Evolutionary conservation across 1,140 invertebrate genomes (phyloP).

Genomic region (Tetranychus cinnabarinus): DNA sequence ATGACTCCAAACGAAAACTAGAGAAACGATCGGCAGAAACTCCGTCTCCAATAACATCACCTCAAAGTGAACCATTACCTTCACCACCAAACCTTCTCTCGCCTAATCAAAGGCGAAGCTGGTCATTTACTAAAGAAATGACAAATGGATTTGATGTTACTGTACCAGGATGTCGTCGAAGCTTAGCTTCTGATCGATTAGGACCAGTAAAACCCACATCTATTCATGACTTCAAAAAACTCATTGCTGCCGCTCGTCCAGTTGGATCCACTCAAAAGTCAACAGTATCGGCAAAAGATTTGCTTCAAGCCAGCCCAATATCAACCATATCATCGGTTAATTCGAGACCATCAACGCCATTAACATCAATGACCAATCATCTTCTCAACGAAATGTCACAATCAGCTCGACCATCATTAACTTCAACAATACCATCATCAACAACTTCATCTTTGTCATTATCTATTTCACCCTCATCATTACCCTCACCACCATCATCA

Average conservation of each 20-base stretch:
- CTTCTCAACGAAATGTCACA: too few relatives aligned
- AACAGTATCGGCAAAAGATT: neutral
- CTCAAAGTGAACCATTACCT: neutral
- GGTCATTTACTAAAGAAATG: neutral
- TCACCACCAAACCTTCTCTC: neutral
- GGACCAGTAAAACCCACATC: conserved; percentile 21
- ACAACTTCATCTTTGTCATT: neutral
- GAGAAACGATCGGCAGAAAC: conserved; percentile 10
- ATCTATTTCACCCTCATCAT: neutral
- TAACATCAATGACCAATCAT: too few relatives aligned
- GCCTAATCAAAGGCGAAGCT: neutral
- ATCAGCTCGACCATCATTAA: neutral
- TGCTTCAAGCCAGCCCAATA: neutral
- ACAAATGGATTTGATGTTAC: neutral
- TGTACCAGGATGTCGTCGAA: neutral
- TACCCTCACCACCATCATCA: neutral
- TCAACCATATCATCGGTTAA: neutral
- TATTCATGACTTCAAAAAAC: conserved; percentile 44
- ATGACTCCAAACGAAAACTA: conserved; percentile 15
- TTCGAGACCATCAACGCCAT: neutral
- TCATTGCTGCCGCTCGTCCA: conserved; percentile 39
- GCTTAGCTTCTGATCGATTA: conserved; percentile 24
- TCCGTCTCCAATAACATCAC: neutral
- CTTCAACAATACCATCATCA: neutral
- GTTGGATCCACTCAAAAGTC: conserved; percentile 23